Base-by-base conservation (phyloP, 2,113 vertebrate genomes). In the Clarias magur region DNA sequence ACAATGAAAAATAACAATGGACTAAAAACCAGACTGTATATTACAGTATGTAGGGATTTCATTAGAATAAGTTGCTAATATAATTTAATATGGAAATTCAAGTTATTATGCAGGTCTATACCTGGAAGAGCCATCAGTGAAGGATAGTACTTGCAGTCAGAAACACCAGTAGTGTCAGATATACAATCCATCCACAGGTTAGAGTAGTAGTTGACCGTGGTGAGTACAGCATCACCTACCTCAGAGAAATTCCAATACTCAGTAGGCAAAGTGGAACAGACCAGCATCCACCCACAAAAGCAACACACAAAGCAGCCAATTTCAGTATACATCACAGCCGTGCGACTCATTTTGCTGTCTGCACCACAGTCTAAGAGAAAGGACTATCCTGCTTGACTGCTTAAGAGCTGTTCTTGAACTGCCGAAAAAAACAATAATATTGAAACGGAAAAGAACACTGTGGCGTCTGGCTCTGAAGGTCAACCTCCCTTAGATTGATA, bases 181-280 rank as follows among this genome's bases (percentile, higher is more conserved):
- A 98, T 89, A 84, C 97, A 99, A 5, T 97, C 96, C 93, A 98
- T 98, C 97, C 98, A 99, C 68, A 98, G 93, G 92, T 98, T 99
- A 91, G 98, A 97, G 94, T 95, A 99, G 91, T 96, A 98, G 92
- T 97, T 97, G n/a, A 96, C 94, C 4, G 97, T 96, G 87, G 96
- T 96, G 91, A 99, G 95, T 89, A 98, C 97, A 0, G 96, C 94
- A 88, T 95, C 96, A 73, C 94, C 94, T 76, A 97, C 96, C 89
- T 96, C 95, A 62, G 97, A 99, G 90, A 97, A 96, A 54, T 97
- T 97, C 97, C 98, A 99, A 92, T 97, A 98, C 91, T 98, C 97
- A 25, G 94, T 98, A 88, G 96, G 96, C 94, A 98, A 93, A 34
- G 97, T 98, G 87, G 97, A 98, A 68, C 96, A 97, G 48, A 97